These are phyloP conservation scores for Masticophis lateralis DNA, from an alignment of 2,797 vertebrate species.

Conservation along the genomic window DNA sequence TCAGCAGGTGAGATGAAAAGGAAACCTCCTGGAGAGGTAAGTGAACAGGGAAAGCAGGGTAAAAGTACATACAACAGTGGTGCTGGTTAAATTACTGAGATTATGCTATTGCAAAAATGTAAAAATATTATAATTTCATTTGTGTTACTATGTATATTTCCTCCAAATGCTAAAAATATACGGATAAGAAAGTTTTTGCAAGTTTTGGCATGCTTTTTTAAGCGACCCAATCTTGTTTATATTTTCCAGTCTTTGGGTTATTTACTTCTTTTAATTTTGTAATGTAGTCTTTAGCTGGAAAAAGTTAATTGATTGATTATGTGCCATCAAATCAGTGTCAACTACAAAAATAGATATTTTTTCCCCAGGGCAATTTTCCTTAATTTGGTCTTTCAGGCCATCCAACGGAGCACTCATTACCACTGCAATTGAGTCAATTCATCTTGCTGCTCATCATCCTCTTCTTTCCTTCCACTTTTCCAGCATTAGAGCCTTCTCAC, in stretches of 20 bases:
- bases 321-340: background rate
- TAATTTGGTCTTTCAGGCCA: background rate
- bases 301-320: background rate
- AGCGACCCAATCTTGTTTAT: background rate
- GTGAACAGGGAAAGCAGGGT: background rate
- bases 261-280: background rate
- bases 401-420: background rate
- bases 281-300: background rate
- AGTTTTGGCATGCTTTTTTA: background rate
- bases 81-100: background rate
- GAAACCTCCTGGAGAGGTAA: background rate
- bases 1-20: background rate
- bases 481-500: background rate
- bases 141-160: background rate
- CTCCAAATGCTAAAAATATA: background rate
- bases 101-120: background rate
- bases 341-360: background rate
- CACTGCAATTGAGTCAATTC: background rate
- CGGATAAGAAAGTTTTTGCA: background rate
- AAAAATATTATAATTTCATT: background rate
- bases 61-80: background rate
- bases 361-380: background rate
- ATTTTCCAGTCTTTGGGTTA: background rate
- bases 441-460: background rate
- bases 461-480: background rate